Conservation (phyloP, 2,797 vertebrate genomes). For the Tauraco hartlaubi region DNA sequence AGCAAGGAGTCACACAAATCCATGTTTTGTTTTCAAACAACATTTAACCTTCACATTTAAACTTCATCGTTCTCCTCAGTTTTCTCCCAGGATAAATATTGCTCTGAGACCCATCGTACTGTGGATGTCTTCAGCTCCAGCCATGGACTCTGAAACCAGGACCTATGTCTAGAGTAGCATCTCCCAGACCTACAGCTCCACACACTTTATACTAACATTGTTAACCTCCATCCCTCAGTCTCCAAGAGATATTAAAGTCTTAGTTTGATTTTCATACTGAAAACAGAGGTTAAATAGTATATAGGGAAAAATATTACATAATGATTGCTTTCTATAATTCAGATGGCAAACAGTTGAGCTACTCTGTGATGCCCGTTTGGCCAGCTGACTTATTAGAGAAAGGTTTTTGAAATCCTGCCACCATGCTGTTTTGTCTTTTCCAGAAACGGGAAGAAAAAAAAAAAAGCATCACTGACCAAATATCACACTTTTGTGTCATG, state of each 20-base stretch:
- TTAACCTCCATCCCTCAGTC: background rate
- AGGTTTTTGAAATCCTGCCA: background rate
- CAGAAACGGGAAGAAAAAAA: background rate
- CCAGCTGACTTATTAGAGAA: background rate
- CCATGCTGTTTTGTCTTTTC: background rate
- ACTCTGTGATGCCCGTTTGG: background rate
- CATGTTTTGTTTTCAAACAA: background rate
- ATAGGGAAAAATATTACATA: background rate
- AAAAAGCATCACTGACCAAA: background rate
- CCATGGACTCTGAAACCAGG: background rate
- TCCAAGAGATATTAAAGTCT: background rate
- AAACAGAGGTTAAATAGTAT: background rate
- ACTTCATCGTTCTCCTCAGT: background rate
- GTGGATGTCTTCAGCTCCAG: background rate
- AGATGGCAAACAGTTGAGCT: background rate
- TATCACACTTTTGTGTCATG: background rate
- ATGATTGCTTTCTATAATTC: background rate
- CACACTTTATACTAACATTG: background rate
- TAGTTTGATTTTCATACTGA: background rate
- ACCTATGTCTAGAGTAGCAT: background rate
- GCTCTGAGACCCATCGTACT: background rate
- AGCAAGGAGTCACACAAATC: background rate
- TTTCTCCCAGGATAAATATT: background rate
- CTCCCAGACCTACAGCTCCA: background rate
- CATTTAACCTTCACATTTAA: background rate